A percentile compares a stretch with the other conserved stretches of the same genome.
Conservation (phyloP, 2,113 vertebrate genomes). For the Lonchura striata region DNA sequence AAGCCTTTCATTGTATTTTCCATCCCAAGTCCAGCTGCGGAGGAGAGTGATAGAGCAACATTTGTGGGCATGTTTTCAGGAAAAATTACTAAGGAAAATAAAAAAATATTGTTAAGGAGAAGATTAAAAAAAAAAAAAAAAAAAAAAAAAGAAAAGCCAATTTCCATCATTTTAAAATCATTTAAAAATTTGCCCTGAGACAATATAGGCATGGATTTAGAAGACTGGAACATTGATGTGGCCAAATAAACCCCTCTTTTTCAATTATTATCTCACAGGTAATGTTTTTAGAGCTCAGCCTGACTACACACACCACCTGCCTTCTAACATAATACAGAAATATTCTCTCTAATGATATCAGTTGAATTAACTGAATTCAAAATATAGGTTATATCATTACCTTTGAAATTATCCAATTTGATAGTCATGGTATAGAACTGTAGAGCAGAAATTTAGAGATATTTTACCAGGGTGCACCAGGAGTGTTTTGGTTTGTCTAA, state of each 20-base stretch:
- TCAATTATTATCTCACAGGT: background rate
- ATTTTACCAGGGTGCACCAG: background rate
- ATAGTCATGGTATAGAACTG: background rate
- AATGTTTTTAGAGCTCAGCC: background rate
- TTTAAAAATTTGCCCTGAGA: background rate
- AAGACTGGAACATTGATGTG: background rate
- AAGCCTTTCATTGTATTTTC: background rate
- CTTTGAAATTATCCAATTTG: background rate
- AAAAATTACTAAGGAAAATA: background rate
- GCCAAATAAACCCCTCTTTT: background rate
- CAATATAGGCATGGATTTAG: background rate
- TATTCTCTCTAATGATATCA: background rate
- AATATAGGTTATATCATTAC: background rate
- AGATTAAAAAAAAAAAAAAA: background rate
- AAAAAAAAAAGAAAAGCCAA: background rate
- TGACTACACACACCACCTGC: background rate
- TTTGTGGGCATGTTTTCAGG: background rate
- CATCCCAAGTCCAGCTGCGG: background rate
- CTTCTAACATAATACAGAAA: background rate
- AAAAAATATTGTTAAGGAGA: accelerated
- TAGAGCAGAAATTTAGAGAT: background rate
- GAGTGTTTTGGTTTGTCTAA: background rate
- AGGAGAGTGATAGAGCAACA: background rate
- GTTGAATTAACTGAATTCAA: background rate
- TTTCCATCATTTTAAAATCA: background rate